Base-by-base conservation (phyloP, 2,888 invertebrate genomes). In the Amblyjoppa fuscipennis region DNA sequence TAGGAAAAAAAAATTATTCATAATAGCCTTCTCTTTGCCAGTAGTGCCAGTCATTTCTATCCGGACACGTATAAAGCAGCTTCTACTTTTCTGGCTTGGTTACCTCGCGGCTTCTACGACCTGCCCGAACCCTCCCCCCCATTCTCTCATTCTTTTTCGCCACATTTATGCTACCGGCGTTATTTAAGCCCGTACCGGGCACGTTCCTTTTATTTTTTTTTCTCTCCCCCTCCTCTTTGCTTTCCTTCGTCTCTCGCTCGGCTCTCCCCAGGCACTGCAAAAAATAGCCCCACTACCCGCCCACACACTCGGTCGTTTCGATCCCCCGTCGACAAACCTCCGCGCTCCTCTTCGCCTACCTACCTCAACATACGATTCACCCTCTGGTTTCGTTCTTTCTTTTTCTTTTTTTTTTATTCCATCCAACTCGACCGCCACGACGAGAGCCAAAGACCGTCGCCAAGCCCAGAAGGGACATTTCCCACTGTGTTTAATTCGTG, bases 91-190 rank as follows among this genome's bases (percentile, higher is more conserved):
- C 73, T 73, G 80, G 7, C 75, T 77, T 31, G 68, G 34, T 59
- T 34, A 79, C 83, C 83, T 61, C 69, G 83, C 76, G 83, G 85
- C 77, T 83, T 83, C 59, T 86, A 61, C 80, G 83, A 86, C 83
- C 85, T 83, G 76, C 73, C 83, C 85, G 79, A 82, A 86, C 20
- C 20, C 20, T 0, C 70, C 71, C 71, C 49, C 80, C 83, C 77
- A 86, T 86, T 86, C 77, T 69, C 83, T 83, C 80, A 83, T 86
- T 86, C 85, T 83, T 81, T 86, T 86, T 81, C 83, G 80, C 83
- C 83, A 86, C 85, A 86, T 41, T 86, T 86, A 83, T 69, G 85
- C 85, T 86, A 86, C 85, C 69, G 85, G 85, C 85, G 85, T 86
- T 86, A 86, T 86, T 86, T 82, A 83, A 83, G 80, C 83, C 64